Base-by-base conservation (phyloP, 2,113 vertebrate species). In the Hypanus sabinus region DNA sequence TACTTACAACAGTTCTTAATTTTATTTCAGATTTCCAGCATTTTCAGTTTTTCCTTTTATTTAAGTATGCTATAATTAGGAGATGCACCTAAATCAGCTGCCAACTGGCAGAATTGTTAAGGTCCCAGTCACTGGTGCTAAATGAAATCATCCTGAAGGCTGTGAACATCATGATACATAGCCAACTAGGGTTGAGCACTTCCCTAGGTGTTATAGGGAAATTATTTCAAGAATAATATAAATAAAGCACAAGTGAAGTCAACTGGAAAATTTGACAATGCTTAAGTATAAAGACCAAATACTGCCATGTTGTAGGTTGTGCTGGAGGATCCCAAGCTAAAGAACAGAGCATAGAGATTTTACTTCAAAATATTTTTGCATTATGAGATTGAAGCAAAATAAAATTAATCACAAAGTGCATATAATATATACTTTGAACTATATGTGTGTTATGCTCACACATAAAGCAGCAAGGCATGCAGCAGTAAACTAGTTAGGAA, bases 11-110 rank as follows among this genome's bases (percentile, higher is more conserved):
- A 2, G 38, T 65, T 65, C 1, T 11, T 16, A 11, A 62, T 5
- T 87, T 87, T 62, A 87, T 90, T 90, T 68, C 30, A 90, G 60
- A 90, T 90, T 62, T 90, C 85, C 5, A 33, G 33, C 57, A 68
- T 65, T 33, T 65, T 90, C 30, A 68, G 33, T 20, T 90, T 68
- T 90, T 90, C 60, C 85, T 90, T 27, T 90, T 33, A 33, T 90
- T 90, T 90, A 33, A 90, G 20, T 90, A 62, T 33, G 3, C 60
- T 68, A 65, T 33, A 65, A 90, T 68, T 90, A 36, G 46, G 60
- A 90, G 60, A 33, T 68, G 60, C 16, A n/a, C n/a, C 60, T 33
- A 65, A 62, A 60, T 33, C 85, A 90, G 46, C 9, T 33, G 85
- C 30, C 85, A 90, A 90, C 30, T 90, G 85, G 30, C 60, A 90